These are phyloP conservation scores for Trachurus trachurus DNA, from an alignment of 2,797 vertebrate species.

Conservation along the genomic window DNA sequence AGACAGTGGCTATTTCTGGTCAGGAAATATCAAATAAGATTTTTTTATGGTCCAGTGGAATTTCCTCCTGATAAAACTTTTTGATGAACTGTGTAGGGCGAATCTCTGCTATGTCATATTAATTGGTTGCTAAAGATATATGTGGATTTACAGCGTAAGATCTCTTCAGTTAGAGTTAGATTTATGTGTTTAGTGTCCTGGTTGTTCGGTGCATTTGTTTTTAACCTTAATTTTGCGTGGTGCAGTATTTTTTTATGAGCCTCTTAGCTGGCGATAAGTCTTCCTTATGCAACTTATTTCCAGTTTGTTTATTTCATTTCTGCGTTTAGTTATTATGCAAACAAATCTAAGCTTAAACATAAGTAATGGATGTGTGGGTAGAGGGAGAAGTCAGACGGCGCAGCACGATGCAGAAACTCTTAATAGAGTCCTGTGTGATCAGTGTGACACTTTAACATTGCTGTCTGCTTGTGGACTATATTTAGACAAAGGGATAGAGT, in stretches of 20 bases:
- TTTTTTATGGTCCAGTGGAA: not conserved
- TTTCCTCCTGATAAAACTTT: not conserved
- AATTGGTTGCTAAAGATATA: not conserved
- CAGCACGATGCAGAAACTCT: conserved; percentile 21
- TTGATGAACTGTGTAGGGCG: not conserved
- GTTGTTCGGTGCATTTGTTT: not conserved
- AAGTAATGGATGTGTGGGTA: conserved; percentile 37
- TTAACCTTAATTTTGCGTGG: not conserved
- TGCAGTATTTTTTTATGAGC: not conserved
- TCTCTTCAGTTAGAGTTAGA: not conserved
- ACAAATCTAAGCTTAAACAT: conserved; percentile 8
- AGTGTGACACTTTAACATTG: conserved; percentile 52
- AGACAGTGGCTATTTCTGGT: not conserved
- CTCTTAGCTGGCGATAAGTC: not conserved
- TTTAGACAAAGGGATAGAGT: conserved; percentile 60
- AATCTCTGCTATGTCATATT: not conserved
- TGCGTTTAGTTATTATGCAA: conserved; percentile 21
- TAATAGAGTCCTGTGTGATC: conserved; percentile 59
- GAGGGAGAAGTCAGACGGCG: conserved; percentile 44
- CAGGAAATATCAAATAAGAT: not conserved
- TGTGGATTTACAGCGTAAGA: not conserved
- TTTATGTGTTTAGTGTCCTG: not conserved
- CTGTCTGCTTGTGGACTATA: conserved; percentile 55
- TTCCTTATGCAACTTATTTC: not conserved
- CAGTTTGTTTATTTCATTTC: conserved; percentile 19